phyloP scores from a whole-genome alignment of 2,113 vertebrate genomes.

The Alaudala cheleensis region DNA sequence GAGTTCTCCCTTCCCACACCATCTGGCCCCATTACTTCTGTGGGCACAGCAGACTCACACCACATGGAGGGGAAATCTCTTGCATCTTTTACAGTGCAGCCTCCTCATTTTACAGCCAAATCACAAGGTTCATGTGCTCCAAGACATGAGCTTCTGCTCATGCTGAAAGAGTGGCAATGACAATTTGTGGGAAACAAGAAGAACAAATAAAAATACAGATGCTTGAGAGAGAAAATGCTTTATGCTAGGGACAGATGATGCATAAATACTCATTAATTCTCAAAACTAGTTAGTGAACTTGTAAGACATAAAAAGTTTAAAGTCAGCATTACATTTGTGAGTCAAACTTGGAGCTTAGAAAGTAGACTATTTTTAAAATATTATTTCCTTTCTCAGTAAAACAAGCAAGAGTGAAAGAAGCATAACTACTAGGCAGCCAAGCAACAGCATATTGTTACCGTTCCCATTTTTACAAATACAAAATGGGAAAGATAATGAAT shows the following conservation, averaged over 20 bases:
- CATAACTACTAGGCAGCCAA: background rate
- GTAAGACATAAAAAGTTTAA: background rate
- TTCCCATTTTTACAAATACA: background rate
- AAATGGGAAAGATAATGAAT: background rate
- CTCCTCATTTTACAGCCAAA: constrained; percentile 16
- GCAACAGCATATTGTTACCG: background rate
- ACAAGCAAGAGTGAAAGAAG: background rate
- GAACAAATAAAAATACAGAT: background rate
- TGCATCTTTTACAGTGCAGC: constrained; percentile 30
- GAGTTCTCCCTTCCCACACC: constrained; percentile 46
- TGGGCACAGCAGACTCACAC: background rate
- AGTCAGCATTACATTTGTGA: background rate
- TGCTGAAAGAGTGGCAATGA: constrained; percentile 9
- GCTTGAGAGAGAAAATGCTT: background rate
- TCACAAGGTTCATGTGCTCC: background rate
- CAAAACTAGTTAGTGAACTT: background rate
- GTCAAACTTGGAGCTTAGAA: background rate
- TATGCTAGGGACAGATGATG: background rate
- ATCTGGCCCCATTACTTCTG: constrained; percentile 44
- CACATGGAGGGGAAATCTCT: constrained; percentile 23
- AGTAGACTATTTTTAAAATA: background rate
- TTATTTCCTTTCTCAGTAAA: background rate
- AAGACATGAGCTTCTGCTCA: constrained; percentile 28
- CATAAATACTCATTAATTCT: background rate
- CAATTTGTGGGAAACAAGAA: background rate